Percentiles rank a stretch among this genome's conserved stretches.
Evolutionary conservation across 1,140 invertebrate genomes (phyloP).

Genomic region (Listronotus bonariensis): DNA sequence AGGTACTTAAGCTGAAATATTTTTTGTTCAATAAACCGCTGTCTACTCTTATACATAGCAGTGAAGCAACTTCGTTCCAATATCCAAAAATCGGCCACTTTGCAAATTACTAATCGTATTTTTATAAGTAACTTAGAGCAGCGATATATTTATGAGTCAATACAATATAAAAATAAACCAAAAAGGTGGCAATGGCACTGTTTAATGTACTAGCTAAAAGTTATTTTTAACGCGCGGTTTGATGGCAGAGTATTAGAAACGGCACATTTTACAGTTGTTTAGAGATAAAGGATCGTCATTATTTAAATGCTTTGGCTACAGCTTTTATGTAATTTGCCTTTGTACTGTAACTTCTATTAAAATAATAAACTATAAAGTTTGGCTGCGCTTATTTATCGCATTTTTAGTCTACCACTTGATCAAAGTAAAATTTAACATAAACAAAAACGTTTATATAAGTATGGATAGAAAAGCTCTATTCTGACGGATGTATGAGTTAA

Average conservation of each 20-base stretch:
- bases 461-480: no score
- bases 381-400: not conserved
- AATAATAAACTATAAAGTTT: conserved; percentile 16
- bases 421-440: no score
- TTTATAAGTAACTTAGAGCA: conserved; percentile 6
- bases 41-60: no score
- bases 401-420: not conserved
- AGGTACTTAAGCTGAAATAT: no score
- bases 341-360: conserved; percentile 1
- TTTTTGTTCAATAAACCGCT: no score
- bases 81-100: not conserved
- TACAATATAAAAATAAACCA: conserved; percentile 27
- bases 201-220: conserved; percentile 31
- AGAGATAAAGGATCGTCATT: conserved; percentile 13
- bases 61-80: no score
- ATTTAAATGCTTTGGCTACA: not conserved
- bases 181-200: conserved; percentile 34
- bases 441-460: no score
- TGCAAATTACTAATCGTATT: not conserved
- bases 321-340: conserved; percentile 8
- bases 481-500: no score
- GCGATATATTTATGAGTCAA: conserved; percentile 31
- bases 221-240: conserved; percentile 20
- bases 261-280: conserved; percentile 20
- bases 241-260: conserved; percentile 5